Conservation (phyloP, 2,888 invertebrate species). For the Tromatobia lineatoria region DNA sequence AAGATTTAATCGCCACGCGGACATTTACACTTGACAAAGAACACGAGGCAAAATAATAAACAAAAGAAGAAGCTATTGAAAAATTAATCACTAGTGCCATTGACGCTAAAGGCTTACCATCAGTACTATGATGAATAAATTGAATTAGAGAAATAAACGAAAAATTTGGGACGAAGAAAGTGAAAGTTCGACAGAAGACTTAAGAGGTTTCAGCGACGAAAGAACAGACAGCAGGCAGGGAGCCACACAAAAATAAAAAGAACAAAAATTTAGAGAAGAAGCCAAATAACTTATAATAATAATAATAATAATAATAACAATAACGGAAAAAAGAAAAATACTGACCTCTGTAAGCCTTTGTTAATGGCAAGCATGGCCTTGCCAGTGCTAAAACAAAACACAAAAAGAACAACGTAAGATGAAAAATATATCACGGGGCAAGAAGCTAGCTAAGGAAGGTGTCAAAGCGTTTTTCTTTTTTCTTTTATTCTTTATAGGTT, state of each 20-base stretch:
- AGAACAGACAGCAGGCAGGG: conserved; percentile 70
- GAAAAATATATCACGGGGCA: conserved; percentile 79
- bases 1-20: conserved; percentile 27
- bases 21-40: conserved; percentile 35
- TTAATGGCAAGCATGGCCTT: conserved; percentile 94
- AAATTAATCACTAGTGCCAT: conserved; percentile 12
- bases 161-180: background rate
- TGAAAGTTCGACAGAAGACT: conserved; percentile 64
- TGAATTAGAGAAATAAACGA: conserved; percentile 56
- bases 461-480: conserved; percentile 68
- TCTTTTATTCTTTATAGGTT: conserved; percentile 47
- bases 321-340: conserved; percentile 86
- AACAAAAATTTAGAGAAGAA: conserved; percentile 22
- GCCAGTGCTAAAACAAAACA: conserved; percentile 91
- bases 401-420: conserved; percentile 86
- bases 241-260: conserved; percentile 44
- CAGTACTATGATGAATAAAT: conserved; percentile 53
- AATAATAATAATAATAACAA: conserved; percentile 67
- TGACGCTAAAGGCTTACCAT: conserved; percentile 49
- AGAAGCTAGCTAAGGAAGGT: conserved; percentile 72
- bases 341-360: conserved; percentile 94
- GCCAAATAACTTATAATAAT: conserved; percentile 58
- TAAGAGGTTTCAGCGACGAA: conserved; percentile 43
- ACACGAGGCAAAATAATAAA: conserved; percentile 28
- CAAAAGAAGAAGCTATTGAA: conserved; percentile 15